Evolutionary conservation across 2,113 vertebrate species (phyloP).

Genomic region (Tychaedon coryphoeus): DNA sequence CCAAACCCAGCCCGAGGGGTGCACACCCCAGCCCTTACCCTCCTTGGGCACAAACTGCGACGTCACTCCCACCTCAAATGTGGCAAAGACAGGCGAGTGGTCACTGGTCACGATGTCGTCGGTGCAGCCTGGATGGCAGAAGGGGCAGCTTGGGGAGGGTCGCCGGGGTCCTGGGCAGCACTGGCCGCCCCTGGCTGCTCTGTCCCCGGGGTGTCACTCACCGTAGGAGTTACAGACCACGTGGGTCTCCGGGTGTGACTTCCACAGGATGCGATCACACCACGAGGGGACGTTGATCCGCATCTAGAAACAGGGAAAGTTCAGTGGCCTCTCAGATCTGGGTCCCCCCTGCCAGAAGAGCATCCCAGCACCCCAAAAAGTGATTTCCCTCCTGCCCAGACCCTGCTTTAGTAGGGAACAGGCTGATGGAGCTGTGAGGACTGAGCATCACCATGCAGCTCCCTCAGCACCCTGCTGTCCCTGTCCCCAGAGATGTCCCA

Average conservation of each 20-base stretch:
- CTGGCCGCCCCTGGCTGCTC: neutral
- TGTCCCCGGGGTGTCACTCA: neutral
- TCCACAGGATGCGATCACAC: conserved; percentile 89
- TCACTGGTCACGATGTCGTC: conserved; percentile 88
- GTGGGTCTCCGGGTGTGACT: conserved; percentile 84
- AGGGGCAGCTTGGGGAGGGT: neutral
- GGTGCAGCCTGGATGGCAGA: conserved; percentile 77
- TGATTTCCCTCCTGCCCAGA: neutral
- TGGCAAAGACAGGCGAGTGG: conserved; percentile 88
- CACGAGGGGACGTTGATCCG: conserved; percentile 85
- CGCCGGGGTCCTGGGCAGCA: neutral
- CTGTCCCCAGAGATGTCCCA: fast-evolving
- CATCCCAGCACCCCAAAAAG: neutral
- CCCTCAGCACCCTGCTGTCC: neutral
- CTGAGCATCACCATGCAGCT: neutral
- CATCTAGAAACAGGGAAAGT: conserved; percentile 49
- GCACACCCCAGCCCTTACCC: conserved; percentile 64
- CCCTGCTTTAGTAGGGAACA: fast-evolving
- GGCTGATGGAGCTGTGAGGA: neutral
- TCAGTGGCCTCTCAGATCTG: fast-evolving
- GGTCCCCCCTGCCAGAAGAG: neutral
- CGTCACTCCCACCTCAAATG: conserved; percentile 83
- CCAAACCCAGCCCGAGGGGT: fast-evolving
- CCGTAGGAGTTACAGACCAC: conserved; percentile 83
- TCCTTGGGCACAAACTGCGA: conserved; percentile 75